Evolutionary conservation across 2,797 vertebrate genomes (phyloP), one percentile per base, ranked within the genome.

Genomic region (Acropternis orthonyx): DNA sequence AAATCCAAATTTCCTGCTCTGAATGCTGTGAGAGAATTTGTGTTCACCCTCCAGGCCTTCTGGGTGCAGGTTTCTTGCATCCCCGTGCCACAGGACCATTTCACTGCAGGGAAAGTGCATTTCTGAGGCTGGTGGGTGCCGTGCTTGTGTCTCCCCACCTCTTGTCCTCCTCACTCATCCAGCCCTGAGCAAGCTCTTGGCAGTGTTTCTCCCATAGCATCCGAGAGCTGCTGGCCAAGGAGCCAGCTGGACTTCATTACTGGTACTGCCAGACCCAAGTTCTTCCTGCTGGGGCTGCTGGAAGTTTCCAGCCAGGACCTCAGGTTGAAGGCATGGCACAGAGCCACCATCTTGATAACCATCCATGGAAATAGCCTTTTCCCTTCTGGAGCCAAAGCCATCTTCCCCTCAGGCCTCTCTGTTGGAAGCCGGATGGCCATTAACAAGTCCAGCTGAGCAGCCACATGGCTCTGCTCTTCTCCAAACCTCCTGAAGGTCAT

Each of bases 391-490:
- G 66, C 75, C 79, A 91, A 69, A 81, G 51, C 79, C 76, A 46
- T 89, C 69, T 69, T 81, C 74, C 89, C 92, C 82, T 92, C 73
- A 63, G 82, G 87, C 68, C 62, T 91, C 93, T 63, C 92, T 90
- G 89, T 63, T 90, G 93, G 93, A 91, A 88, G 74, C 1, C 0
- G 85, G 46, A 63, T 0, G 1, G 32, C 88, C 91, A 84, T 89
- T 92, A 94, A 32, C 66, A 44, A 61, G 66, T 55, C 78, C 88
- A 92, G 82, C 92, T 91, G 95, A 96, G 87, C 95, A 92, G 80
- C 91, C 94, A 93, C 94, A 96, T 96, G 94, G 88, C 86, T 92
- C 81, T 85, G 56, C 61, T 36, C 56, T 93, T 65, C 12, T 39
- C 76, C 52, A 51, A 89, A 36, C n/a, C 69, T 91, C 77, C 56